Conservation (phyloP, 2,113 vertebrate genomes). For the Hypomesus transpacificus region DNA sequence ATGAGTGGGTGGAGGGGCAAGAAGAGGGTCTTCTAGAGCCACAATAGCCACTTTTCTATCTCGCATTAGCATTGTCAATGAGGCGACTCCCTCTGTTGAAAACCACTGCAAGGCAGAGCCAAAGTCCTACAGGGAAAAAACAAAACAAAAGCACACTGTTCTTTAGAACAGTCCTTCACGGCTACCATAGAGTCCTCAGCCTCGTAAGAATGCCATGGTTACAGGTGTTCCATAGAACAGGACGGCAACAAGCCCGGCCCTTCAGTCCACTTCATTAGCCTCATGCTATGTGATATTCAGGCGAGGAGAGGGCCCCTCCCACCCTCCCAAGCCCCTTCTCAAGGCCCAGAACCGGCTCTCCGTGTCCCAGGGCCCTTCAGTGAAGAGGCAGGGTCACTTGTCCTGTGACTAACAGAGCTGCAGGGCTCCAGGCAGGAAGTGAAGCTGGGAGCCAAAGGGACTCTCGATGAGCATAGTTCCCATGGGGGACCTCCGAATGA, state of each 20-base stretch:
- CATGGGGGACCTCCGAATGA: conserved; percentile 7
- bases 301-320: neutral
- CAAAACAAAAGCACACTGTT: too few species aligned
- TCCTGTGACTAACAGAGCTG: conserved; percentile 38
- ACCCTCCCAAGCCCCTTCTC: conserved; percentile 21
- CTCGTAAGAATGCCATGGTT: conserved; percentile 1
- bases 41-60: conserved; percentile 17
- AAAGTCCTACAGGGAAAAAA: too few species aligned
- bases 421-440: conserved; percentile 11
- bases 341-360: neutral
- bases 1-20: conserved; percentile 48
- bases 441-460: conserved; percentile 31
- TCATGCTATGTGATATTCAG: conserved; percentile 17
- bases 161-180: conserved; percentile 42
- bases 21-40: conserved; percentile 22
- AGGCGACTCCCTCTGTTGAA: too few species aligned
- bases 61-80: too few species aligned
- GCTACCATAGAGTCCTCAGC: conserved; percentile 31
- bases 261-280: conserved; percentile 7
- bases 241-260: conserved; percentile 6
- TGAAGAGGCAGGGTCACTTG: conserved; percentile 27
- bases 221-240: neutral
- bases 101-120: too few species aligned
- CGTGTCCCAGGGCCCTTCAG: neutral
- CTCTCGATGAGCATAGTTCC: conserved; percentile 5